Percentiles rank a stretch among this genome's conserved stretches.
phyloP scores from a whole-genome alignment of 64 coral and sea anemone genomes.

The Dendrophyllia cribrosa region DNA sequence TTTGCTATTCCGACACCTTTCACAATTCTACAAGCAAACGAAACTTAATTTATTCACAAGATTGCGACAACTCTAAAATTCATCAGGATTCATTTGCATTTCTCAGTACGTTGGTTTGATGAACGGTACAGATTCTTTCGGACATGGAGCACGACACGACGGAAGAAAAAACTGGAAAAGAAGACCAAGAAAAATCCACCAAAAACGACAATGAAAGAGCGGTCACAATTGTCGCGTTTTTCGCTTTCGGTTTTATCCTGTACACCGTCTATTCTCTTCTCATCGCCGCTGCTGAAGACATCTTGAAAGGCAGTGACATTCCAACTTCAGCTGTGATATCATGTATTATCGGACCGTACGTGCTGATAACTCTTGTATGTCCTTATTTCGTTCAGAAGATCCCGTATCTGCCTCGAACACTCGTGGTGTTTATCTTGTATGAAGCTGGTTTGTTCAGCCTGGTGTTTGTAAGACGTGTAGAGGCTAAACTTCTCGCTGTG shows the following conservation, averaged over 20 bases:
- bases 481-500: slow-evolving; percentile 31
- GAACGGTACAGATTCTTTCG: neutral
- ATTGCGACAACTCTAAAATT: neutral
- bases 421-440: slow-evolving; percentile 23
- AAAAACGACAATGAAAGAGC: neutral
- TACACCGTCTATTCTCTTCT: slow-evolving; percentile 45
- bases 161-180: neutral
- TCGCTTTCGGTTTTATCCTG: slow-evolving; percentile 40
- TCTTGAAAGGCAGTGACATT: slow-evolving; percentile 40
- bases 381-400: slow-evolving; percentile 59
- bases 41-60: neutral
- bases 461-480: neutral
- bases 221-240: slow-evolving; percentile 33
- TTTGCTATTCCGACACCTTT: no score
- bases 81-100: no score
- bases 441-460: slow-evolving; percentile 30
- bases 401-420: slow-evolving; percentile 33
- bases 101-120: no score
- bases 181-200: neutral
- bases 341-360: slow-evolving; percentile 19
- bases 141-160: neutral
- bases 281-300: slow-evolving; percentile 51
- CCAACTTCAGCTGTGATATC: slow-evolving; percentile 60
- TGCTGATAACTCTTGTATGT: slow-evolving; percentile 16
- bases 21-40: no score